Base-by-base conservation (phyloP, 2,888 invertebrate genomes). In the Nipponacmea schrenckii region DNA sequence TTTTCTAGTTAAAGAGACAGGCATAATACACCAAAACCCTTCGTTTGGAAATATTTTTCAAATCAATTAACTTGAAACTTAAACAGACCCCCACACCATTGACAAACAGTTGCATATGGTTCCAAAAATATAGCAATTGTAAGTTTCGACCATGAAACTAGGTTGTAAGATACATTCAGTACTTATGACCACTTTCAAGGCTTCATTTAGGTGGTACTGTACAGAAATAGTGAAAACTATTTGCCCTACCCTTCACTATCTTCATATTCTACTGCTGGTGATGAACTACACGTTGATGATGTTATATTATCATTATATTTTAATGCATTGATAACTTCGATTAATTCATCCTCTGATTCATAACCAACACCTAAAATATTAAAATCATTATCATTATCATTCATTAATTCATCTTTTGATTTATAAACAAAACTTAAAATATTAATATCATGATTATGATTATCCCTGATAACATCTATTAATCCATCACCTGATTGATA, bases 231-330 rank as follows among this genome's bases (percentile, higher is more conserved):
- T n/a, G n/a, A n/a, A n/a, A n/a, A n/a, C n/a, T n/a, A n/a, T 39
- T 39, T 39, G 39, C 39, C 83, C 76, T 76, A 83, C 83, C 81
- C 79, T 66, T 83, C 82, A 71, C 81, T 83, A 67, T 83, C 83
- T 62, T 81, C 81, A 70, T 83, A 84, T 65, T 82, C 82, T 26
- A 76, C 77, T 7, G 74, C 72, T 64, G 73, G 72, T 45, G 75
- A 77, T 63, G 56, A 56, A 56, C 56, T 24, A 24, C 48, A 69
- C 64, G 17, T 64, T 64, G 24, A 27, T 46, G 45, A 64, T 56
- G 48, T 50, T 45, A 48, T 64, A 56, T 56, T 24, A 20, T 24
- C 20, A 24, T 56, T 56, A 56, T 56, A 56, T 56, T 56, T 56
- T 56, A 56, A 56, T 56, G 56, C 68, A 62, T 56, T 56, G 20